phyloP scores from a whole-genome alignment of 2,888 invertebrate species.

The Lomographa bimaculata region DNA sequence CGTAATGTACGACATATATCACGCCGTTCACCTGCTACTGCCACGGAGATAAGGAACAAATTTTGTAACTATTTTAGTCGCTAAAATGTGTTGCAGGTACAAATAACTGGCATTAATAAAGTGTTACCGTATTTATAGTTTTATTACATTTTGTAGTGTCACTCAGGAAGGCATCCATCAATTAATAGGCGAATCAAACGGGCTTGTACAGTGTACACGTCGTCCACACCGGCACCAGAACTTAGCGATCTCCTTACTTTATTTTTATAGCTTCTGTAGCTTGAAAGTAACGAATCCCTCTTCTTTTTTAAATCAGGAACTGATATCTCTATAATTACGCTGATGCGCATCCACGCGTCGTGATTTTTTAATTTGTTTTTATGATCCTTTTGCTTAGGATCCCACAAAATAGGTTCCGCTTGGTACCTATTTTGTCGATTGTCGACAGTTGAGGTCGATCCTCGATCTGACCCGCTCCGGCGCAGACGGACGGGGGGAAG shows the following conservation, averaged over 20 bases:
- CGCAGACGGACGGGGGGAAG: no score
- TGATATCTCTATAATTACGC: constrained; percentile 3
- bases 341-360: constrained; percentile 11
- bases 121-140: no score
- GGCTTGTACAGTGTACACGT: constrained; percentile 28
- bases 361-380: constrained; percentile 10
- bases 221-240: constrained; percentile 20
- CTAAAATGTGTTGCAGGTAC: background rate
- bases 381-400: background rate
- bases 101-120: no score
- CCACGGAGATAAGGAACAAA: constrained; percentile 31
- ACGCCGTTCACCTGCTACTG: constrained; percentile 25
- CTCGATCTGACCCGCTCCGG: no score
- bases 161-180: constrained; percentile 22
- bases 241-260: constrained; percentile 10
- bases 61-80: constrained; percentile 5
- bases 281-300: constrained; percentile 7
- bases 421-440: no score
- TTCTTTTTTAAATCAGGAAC: constrained; percentile 11
- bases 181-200: constrained; percentile 28
- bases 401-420: constrained; percentile 9
- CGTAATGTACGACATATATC: constrained; percentile 23
- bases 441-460: no score
- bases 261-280: constrained; percentile 9
- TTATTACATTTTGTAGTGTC: no score